Conservation (phyloP, 2,113 vertebrate species). For the Channa maculata region DNA sequence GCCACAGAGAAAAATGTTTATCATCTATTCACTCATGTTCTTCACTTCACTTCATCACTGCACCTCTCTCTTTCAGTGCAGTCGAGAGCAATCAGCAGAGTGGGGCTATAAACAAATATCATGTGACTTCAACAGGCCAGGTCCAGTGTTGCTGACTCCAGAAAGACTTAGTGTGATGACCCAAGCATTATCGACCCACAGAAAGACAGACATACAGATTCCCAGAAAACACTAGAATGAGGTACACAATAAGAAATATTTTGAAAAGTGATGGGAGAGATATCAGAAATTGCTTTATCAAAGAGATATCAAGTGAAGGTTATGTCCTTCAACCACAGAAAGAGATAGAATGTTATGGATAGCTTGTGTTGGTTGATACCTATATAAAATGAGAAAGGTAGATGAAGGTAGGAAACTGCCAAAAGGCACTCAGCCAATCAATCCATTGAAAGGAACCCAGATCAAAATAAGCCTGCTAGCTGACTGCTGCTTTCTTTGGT, state of each 20-base stretch:
- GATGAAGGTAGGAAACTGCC: slow-evolving; percentile 19
- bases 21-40: slow-evolving; percentile 41
- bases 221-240: neutral
- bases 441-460: slow-evolving; percentile 21
- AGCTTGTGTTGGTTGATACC: slow-evolving; percentile 18
- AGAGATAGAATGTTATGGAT: neutral
- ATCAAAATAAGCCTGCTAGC: slow-evolving; percentile 38
- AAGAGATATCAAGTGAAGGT: slow-evolving; percentile 11
- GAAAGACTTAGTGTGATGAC: slow-evolving; percentile 60
- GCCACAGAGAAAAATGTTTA: slow-evolving; percentile 19
- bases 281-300: neutral
- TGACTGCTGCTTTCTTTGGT: slow-evolving; percentile 28
- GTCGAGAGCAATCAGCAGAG: slow-evolving; percentile 67
- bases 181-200: slow-evolving; percentile 46
- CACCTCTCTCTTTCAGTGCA: slow-evolving; percentile 33
- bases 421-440: slow-evolving; percentile 43
- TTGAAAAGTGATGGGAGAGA: neutral
- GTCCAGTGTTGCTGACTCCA: slow-evolving; percentile 69
- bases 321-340: neutral
- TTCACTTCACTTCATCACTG: slow-evolving; percentile 40
- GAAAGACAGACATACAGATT: neutral
- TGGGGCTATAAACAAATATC: slow-evolving; percentile 68
- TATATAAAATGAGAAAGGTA: slow-evolving; percentile 13
- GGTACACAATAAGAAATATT: neutral
- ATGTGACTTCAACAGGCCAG: slow-evolving; percentile 56